Evolutionary conservation across 1,140 invertebrate genomes (phyloP), one percentile per base, ranked within the genome.

Genomic region (Venturia canescens): DNA sequence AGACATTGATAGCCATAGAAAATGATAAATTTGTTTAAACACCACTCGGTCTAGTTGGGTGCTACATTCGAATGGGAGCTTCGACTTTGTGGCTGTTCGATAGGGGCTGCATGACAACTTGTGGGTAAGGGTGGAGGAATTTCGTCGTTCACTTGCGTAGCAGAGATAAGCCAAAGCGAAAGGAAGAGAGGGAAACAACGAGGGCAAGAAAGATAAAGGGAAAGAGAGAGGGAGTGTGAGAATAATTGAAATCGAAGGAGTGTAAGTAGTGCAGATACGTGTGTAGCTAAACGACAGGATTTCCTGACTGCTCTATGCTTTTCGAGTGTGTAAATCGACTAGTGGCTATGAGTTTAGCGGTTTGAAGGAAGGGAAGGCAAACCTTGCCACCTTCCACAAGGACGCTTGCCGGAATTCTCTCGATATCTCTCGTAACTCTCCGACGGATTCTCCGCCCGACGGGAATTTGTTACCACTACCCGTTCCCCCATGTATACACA

Each of bases 391-490:
- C n/a, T 27, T 69, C 29, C 29, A 29, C 67, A 6, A 34, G 29
- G 50, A 69, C 67, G 38, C 67, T 69, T 69, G 67, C 29, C 67
- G 67, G 34, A 31, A 48, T 23, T 71, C 69, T 34, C 34, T 23
- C 69, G 69, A 44, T 27, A 63, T 44, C 29, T 48, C 38, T 38
- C 69, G 6, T 48, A 23, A 71, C 11, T 71, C 34, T 21, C 31
- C 69, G 69, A 71, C 69, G 34, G 69, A 44, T 71, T 71, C 38
- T 21, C 69, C 13, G 21, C 16, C 66, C 69, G 34, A 38, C 69
- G 34, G 69, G 34, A 48, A 15, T 71, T 23, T 23, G 34, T 21
- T 48, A n/a, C 69, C 48, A 71, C 69, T 71, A 48, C 38, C 48
- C n/a, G 50, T 53, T n/a, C 4, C 18, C n/a, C 6, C n/a, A 21